Evolutionary conservation across 1,140 invertebrate species (phyloP).

Genomic region (Brachystomella parvula): DNA sequence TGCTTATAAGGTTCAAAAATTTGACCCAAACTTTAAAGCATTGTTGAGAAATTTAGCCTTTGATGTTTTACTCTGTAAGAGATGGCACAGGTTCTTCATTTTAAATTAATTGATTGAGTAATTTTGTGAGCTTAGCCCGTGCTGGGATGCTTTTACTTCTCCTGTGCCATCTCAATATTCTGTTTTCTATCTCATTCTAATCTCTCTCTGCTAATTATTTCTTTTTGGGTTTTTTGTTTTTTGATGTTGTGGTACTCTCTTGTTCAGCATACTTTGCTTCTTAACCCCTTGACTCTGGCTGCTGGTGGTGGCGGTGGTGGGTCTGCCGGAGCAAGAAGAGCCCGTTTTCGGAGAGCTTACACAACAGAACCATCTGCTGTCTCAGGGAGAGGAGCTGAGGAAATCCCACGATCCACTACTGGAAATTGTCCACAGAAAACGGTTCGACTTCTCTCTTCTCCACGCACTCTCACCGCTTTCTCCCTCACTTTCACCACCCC

Average conservation of each 20-base stretch:
- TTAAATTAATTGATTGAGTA: no score
- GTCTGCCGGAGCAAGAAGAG: slow-evolving; percentile 67
- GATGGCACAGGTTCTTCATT: no score
- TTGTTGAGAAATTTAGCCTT: no score
- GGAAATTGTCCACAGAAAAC: slow-evolving; percentile 37
- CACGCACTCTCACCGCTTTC: not conserved
- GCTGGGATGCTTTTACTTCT: no score
- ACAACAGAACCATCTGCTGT: slow-evolving; percentile 62
- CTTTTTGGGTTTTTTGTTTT: not conserved
- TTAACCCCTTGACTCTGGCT: slow-evolving; percentile 76
- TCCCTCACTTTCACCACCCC: slow-evolving; percentile 1
- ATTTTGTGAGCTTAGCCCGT: no score
- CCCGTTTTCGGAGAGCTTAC: slow-evolving; percentile 70
- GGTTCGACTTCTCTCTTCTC: slow-evolving; percentile 30
- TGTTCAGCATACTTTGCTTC: slow-evolving; percentile 62
- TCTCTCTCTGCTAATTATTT: no score
- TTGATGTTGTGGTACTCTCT: slow-evolving; percentile 10
- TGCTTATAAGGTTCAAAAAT: no score
- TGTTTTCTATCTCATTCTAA: no score
- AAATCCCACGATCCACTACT: slow-evolving; percentile 51
- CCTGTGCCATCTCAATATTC: no score
- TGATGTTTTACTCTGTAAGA: no score
- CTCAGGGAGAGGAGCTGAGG: slow-evolving; percentile 62
- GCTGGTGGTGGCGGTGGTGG: not conserved
- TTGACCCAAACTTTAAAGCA: no score